Conservation (phyloP, 2,113 vertebrate genomes). For the Empidonax traillii region DNA sequence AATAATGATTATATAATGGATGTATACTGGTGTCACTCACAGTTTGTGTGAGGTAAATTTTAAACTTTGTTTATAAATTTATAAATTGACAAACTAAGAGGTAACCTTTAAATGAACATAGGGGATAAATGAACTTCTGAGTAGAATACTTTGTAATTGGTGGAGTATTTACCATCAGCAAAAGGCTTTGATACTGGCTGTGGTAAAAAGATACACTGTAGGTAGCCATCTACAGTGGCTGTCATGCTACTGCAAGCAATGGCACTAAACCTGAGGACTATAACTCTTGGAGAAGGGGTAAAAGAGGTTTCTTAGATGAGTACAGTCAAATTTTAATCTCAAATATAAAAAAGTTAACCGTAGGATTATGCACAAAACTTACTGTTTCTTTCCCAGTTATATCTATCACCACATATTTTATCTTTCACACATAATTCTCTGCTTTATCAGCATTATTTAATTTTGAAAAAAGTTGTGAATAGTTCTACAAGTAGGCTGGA, state of each 20-base stretch:
- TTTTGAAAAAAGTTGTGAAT: background rate
- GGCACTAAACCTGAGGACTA: background rate
- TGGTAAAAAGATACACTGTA: background rate
- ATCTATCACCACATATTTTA: background rate
- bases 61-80: background rate
- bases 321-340: background rate
- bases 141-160: background rate
- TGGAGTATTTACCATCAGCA: background rate
- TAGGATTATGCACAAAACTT: background rate
- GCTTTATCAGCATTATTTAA: background rate
- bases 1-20: background rate
- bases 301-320: background rate
- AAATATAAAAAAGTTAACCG: background rate
- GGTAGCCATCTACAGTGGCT: background rate
- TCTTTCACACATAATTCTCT: background rate
- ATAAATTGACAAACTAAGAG: background rate
- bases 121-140: background rate
- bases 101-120: background rate
- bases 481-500: background rate
- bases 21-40: background rate
- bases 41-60: background rate
- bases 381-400: background rate
- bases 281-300: background rate
- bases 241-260: background rate
- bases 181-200: background rate